These are phyloP conservation scores for Bubo scandiacus DNA, from an alignment of 2,113 vertebrate species.

Conservation along the genomic window DNA sequence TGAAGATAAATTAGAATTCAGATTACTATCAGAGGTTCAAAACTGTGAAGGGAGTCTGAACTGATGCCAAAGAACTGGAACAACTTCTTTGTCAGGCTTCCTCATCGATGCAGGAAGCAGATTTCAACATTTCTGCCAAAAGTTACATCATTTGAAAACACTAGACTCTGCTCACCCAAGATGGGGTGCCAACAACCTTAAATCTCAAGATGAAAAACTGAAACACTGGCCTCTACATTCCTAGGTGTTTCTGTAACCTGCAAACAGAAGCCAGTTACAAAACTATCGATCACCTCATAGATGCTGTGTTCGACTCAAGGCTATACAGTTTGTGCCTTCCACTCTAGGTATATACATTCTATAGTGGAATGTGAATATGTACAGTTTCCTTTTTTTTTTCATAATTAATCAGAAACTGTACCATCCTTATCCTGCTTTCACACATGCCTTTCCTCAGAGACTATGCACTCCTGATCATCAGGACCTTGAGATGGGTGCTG, in stretches of 20 bases:
- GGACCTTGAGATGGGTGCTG: background rate
- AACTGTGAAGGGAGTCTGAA: background rate
- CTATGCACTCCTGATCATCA: accelerated
- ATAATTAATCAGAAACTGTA: background rate
- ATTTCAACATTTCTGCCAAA: background rate
- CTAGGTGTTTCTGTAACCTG: background rate
- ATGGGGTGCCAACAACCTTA: background rate
- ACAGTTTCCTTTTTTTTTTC: background rate
- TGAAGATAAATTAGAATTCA: background rate
- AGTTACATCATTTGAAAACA: background rate
- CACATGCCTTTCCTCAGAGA: background rate
- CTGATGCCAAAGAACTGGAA: background rate
- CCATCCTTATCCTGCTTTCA: background rate
- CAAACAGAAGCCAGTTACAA: background rate
- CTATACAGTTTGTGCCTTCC: background rate
- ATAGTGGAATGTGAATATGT: background rate
- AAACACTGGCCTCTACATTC: background rate
- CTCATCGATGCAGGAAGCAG: background rate
- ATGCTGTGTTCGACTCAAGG: background rate
- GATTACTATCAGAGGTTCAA: background rate
- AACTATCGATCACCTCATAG: accelerated
- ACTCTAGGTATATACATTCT: background rate
- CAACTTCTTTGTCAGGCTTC: background rate
- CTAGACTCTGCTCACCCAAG: background rate
- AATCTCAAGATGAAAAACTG: background rate